A percentile compares a stretch with the other conserved stretches of the same genome.
Evolutionary conservation across 1,140 invertebrate genomes (phyloP).

Genomic region (Diabrotica virgifera): DNA sequence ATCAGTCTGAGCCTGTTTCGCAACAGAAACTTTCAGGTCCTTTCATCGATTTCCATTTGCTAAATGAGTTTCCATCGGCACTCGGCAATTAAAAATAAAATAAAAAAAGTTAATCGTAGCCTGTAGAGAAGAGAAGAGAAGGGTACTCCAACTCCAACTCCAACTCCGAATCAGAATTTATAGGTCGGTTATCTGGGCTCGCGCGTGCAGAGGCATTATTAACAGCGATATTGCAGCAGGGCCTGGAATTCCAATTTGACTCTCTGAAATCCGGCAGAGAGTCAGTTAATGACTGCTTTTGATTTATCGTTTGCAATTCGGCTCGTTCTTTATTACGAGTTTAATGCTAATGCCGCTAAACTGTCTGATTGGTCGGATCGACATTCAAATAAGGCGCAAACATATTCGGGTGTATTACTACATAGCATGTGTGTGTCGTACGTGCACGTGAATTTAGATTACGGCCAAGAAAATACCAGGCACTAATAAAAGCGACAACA

Average conservation of each 20-base stretch:
- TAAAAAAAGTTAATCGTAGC: neutral
- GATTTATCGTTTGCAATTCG: slow-evolving; percentile 38
- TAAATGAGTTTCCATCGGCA: neutral
- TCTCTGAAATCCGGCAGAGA: slow-evolving; percentile 36
- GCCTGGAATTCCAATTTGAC: slow-evolving; percentile 41
- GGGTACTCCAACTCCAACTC: too few relatives aligned
- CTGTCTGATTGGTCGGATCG: slow-evolving; percentile 20
- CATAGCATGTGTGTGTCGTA: too few relatives aligned
- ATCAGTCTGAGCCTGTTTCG: too few relatives aligned
- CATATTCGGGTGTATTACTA: too few relatives aligned
- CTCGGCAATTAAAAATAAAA: neutral
- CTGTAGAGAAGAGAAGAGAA: too few relatives aligned
- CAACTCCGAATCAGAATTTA: slow-evolving; percentile 22
- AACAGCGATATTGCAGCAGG: slow-evolving; percentile 40
- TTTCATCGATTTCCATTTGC: neutral
- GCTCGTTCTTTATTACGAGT: slow-evolving; percentile 33
- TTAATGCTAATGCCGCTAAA: slow-evolving; percentile 25
- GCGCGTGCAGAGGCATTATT: slow-evolving; percentile 39
- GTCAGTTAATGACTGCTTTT: slow-evolving; percentile 40
- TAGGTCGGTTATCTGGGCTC: slow-evolving; percentile 15
- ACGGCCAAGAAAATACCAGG: too few relatives aligned
- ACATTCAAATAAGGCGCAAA: too few relatives aligned
- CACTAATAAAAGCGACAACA: too few relatives aligned
- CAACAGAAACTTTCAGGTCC: too few relatives aligned
- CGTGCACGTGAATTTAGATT: too few relatives aligned